These are phyloP conservation scores for Bombus sibiricus DNA, from an alignment of 1,140 invertebrate genomes.

Conservation along the genomic window DNA sequence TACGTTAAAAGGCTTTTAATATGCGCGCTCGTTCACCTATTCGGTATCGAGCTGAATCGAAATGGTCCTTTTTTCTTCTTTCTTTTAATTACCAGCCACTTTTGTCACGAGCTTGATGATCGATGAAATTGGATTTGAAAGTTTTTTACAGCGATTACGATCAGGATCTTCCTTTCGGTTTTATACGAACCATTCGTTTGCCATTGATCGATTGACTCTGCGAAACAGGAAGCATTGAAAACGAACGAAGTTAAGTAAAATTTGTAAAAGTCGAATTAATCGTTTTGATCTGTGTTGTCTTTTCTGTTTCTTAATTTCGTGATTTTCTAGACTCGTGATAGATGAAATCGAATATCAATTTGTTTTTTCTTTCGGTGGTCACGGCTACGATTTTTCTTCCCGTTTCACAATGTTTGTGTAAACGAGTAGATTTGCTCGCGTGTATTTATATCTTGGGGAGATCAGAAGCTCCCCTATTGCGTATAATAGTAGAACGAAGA, in stretches of 20 bases:
- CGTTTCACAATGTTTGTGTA: background rate
- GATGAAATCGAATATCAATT: background rate
- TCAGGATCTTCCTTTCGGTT: too few relatives aligned
- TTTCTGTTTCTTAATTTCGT: background rate
- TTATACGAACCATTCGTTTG: too few relatives aligned
- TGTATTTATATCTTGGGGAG: background rate
- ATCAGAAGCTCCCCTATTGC: background rate
- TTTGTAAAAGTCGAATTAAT: too few relatives aligned
- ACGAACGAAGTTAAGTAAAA: too few relatives aligned
- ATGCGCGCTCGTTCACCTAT: constrained; percentile 58
- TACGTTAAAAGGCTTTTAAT: constrained; percentile 69
- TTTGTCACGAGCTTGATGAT: background rate
- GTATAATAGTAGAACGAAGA: too few relatives aligned
- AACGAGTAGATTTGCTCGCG: background rate
- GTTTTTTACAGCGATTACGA: too few relatives aligned
- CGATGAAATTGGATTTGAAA: background rate
- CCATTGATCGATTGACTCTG: too few relatives aligned
- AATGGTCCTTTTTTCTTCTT: background rate
- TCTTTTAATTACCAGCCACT: background rate
- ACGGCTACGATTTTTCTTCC: background rate
- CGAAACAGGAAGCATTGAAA: too few relatives aligned
- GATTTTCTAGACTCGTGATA: background rate
- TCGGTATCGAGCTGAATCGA: constrained; percentile 4
- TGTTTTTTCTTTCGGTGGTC: background rate
- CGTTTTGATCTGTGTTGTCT: too few relatives aligned